These are phyloP conservation scores for Sebastes hubbsi DNA, from an alignment of 2,797 vertebrate species.

Conservation along the genomic window DNA sequence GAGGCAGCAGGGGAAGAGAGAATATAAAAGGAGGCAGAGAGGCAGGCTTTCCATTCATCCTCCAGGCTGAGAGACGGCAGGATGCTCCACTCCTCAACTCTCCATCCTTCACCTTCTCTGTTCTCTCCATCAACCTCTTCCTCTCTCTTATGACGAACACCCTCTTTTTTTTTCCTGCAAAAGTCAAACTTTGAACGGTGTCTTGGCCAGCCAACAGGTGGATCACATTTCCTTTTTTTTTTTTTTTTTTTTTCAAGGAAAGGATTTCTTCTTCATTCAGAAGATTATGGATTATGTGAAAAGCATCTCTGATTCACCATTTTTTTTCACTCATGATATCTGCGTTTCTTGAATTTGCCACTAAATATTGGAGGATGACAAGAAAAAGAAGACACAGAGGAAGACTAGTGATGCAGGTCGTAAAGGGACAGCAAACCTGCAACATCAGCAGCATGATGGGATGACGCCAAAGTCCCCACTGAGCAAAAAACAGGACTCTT, in stretches of 20 bases:
- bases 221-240: not conserved
- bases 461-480: not conserved
- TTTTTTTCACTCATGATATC: accelerated
- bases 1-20: conserved; percentile 67
- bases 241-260: not conserved
- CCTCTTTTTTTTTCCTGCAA: not conserved
- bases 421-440: not conserved
- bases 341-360: not conserved
- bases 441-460: not conserved
- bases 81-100: conserved; percentile 53
- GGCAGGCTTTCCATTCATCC: conserved; percentile 65
- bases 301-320: not conserved
- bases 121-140: not conserved
- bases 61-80: conserved; percentile 53
- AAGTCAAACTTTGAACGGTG: conserved; percentile 13
- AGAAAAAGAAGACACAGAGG: not conserved
- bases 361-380: not conserved
- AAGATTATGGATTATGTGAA: not conserved
- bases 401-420: not conserved
- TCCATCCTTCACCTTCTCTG: conserved; percentile 20
- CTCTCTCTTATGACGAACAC: not conserved
- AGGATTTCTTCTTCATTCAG: not conserved
- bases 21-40: conserved; percentile 75
- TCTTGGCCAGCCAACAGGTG: conserved; percentile 21
- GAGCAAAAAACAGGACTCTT: not conserved